A percentile compares a stretch with the other conserved stretches of the same genome.
phyloP scores from a whole-genome alignment of 2,888 invertebrate genomes.

The Phyllotreta cruciferae region DNA sequence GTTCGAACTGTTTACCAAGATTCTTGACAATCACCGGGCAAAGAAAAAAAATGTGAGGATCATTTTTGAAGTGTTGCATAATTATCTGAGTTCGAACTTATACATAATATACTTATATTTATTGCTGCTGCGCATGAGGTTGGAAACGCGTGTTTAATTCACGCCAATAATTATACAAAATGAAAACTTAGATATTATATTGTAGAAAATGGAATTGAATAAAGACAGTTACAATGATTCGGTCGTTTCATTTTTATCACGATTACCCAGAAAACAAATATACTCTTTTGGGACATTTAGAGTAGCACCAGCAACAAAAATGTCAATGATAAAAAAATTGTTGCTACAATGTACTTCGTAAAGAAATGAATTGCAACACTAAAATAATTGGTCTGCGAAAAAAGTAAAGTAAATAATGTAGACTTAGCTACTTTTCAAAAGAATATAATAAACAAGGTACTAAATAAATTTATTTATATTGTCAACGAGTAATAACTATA shows the following conservation, averaged over 20 bases:
- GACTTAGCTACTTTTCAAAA: conserved; percentile 8
- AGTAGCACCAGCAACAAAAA: too few species aligned
- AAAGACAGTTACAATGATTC: conserved; percentile 55
- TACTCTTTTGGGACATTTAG: too few species aligned
- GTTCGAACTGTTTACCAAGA: conserved; percentile 21
- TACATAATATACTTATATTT: conserved; percentile 50
- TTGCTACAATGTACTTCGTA: too few species aligned
- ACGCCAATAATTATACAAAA: conserved; percentile 52
- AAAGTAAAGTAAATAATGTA: too few species aligned
- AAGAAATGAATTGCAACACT: too few species aligned
- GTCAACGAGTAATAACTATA: conserved; percentile 56
- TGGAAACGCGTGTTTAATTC: conserved; percentile 51
- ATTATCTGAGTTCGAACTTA: conserved; percentile 29
- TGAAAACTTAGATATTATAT: conserved; percentile 49
- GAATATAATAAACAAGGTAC: conserved; percentile 42
- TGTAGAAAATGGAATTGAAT: conserved; percentile 61
- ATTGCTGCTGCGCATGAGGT: conserved; percentile 57
- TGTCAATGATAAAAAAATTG: too few species aligned
- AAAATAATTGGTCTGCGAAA: too few species aligned
- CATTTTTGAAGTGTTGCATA: conserved; percentile 25
- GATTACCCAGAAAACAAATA: neutral
- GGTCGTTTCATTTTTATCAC: conserved; percentile 17
- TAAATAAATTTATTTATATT: conserved; percentile 58
- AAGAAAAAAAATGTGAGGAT: conserved; percentile 23
- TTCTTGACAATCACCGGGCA: conserved; percentile 33